A percentile compares a stretch with the other conserved stretches of the same genome.
phyloP scores from a whole-genome alignment of 2,888 invertebrate genomes.

The Galeopsomyia nigrocyanea region DNA sequence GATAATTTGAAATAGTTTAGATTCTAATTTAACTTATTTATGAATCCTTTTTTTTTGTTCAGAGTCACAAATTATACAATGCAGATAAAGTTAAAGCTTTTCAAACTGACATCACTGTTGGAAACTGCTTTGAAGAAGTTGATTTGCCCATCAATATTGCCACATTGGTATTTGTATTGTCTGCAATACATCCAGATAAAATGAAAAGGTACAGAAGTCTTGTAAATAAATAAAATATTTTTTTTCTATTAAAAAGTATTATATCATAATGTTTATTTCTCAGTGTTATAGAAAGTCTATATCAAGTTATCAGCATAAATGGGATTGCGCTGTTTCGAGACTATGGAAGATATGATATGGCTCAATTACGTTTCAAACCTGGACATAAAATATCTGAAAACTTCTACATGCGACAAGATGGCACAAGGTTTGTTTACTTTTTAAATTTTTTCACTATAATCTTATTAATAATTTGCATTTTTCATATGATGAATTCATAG shows the following conservation, averaged over 20 bases:
- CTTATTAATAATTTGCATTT: not conserved
- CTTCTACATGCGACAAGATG: conserved; percentile 97
- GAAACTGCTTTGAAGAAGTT: conserved; percentile 72
- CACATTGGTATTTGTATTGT: conserved; percentile 94
- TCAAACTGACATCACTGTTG: conserved; percentile 85
- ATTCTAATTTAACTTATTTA: not conserved
- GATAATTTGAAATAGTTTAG: not conserved
- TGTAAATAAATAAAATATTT: conserved; percentile 3
- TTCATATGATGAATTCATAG: conserved; percentile 44
- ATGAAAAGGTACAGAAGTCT: conserved; percentile 72
- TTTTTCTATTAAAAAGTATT: too few relatives aligned
- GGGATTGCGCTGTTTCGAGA: conserved; percentile 91
- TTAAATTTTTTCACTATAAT: not conserved
- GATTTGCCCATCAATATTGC: conserved; percentile 81
- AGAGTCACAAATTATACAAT: conserved; percentile 75
- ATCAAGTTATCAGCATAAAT: conserved; percentile 77
- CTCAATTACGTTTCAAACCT: conserved; percentile 92
- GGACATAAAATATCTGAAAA: conserved; percentile 94
- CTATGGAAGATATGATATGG: conserved; percentile 96
- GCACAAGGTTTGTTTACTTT: conserved; percentile 78
- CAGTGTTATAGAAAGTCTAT: conserved; percentile 73
- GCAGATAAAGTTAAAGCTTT: conserved; percentile 80
- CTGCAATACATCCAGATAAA: conserved; percentile 91
- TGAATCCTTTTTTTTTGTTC: conserved; percentile 29
- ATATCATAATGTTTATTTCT: conserved; percentile 8